A percentile compares a stretch with the other conserved stretches of the same genome.
Evolutionary conservation across 2,113 vertebrate genomes (phyloP).

Genomic region (Channa argus): DNA sequence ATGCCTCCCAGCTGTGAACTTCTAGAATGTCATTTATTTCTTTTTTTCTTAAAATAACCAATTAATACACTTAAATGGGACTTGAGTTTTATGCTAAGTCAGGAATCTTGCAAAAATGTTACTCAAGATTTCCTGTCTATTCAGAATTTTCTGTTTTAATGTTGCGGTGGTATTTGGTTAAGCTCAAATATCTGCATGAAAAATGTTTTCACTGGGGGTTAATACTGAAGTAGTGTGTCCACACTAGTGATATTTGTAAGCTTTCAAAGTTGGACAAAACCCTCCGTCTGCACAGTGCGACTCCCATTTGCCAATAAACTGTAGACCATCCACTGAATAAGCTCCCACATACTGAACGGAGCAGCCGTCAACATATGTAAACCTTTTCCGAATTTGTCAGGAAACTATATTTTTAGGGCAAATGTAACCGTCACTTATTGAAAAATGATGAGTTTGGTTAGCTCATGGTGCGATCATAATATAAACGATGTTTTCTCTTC

Average conservation of each 20-base stretch:
- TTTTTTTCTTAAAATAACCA: constrained; percentile 61
- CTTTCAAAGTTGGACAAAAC: constrained; percentile 38
- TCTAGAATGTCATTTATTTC: constrained; percentile 24
- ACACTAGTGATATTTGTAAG: constrained; percentile 34
- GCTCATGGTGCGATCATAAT: constrained; percentile 27
- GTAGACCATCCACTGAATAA: constrained; percentile 41
- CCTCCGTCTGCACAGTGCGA: constrained; percentile 25
- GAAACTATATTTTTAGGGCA: constrained; percentile 27
- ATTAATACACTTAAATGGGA: constrained; percentile 66
- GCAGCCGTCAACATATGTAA: constrained; percentile 5
- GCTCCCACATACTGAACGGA: constrained; percentile 26
- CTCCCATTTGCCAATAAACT: constrained; percentile 32
- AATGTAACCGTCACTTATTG: constrained; percentile 17
- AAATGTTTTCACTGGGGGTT: constrained; percentile 65
- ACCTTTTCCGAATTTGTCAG: background rate
- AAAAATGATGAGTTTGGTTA: constrained; percentile 33
- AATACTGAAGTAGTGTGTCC: constrained; percentile 30
- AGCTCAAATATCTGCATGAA: constrained; percentile 63
- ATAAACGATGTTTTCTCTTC: constrained; percentile 26
- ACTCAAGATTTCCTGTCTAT: constrained; percentile 74
- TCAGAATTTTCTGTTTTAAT: constrained; percentile 61
- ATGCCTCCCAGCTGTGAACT: constrained; percentile 34
- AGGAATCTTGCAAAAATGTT: constrained; percentile 69
- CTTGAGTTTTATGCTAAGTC: constrained; percentile 64
- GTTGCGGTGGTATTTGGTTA: constrained; percentile 70